Evolutionary conservation across 2,113 vertebrate species (phyloP), one percentile per base, ranked within the genome.

Genomic region (Myodes glareolus): DNA sequence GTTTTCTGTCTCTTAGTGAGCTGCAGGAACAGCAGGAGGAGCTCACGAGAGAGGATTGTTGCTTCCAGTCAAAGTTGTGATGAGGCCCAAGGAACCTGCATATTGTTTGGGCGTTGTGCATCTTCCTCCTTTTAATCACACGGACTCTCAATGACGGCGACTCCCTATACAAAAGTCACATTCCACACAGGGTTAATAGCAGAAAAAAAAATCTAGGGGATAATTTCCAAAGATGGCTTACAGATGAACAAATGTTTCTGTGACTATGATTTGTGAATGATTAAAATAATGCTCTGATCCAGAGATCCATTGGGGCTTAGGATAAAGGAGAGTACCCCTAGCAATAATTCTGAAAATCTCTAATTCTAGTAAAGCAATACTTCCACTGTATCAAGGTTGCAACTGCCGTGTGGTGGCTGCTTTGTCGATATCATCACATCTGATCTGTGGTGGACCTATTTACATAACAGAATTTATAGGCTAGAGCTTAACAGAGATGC

Each of bases 71-170:
- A 33, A 31, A 31, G 33, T 36, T 65, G 3, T 58, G 3, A 13
- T 5, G 16, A 55, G 70, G 45, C 12, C 12, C n/a, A 3, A 29
- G 5, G 16, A 77, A 8, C 33, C 19, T 19, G 33, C 12, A 16
- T 52, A 36, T 2, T 23, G 9, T 55, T 17, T 55, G 33, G 61
- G 5, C 47, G 0, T 6, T 6, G 63, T 13, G 1, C 6, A 0
- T 25, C 29, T 68, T 27, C 5, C 31, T 75, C 36, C 23, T 4
- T 29, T 58, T 52, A 52, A 7, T 72, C 0, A 0, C 4, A 14
- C 1, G 6, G 13, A n/a, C 63, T 21, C 17, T 4, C 0, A 0
- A 1, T 4, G 29, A 13, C 8, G 10, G 19, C 12, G 2, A 27
- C 10, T 10, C 61, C 23, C 73, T 19, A n/a, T 4, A 8, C 16